Evolutionary conservation across 2,888 invertebrate species (phyloP).

Genomic region (Nephrotoma guestfalica): DNA sequence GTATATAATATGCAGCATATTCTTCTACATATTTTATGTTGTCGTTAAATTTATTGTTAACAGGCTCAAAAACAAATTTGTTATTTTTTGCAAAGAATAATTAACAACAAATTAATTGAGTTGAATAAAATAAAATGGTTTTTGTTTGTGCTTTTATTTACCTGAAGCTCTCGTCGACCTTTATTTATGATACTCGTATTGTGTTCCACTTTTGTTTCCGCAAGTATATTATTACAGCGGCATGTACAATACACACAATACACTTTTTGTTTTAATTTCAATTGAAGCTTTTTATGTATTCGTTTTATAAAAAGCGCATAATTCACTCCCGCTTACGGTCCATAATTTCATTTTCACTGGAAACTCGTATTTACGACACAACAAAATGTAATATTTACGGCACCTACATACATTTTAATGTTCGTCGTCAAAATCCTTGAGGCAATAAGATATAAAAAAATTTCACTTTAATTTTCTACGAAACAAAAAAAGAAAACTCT

Average conservation of each 20-base stretch:
- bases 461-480: neutral
- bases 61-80: neutral
- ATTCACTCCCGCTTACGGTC: too few relatives aligned
- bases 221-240: neutral
- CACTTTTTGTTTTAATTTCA: neutral
- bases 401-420: neutral
- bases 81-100: neutral
- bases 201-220: neutral
- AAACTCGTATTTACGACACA: too few relatives aligned
- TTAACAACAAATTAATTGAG: neutral
- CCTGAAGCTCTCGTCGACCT: neutral
- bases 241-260: neutral
- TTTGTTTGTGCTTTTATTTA: neutral
- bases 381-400: neutral
- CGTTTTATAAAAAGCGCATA: too few relatives aligned
- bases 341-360: too few relatives aligned
- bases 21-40: neutral
- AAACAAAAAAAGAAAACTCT: neutral
- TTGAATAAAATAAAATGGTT: neutral
- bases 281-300: neutral
- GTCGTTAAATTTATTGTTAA: neutral
- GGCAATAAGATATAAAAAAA: neutral
- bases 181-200: neutral
- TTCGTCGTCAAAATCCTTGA: neutral
- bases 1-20: neutral